Base-by-base conservation (phyloP, 2,888 invertebrate species). In the Lepidochitona cinerea region DNA sequence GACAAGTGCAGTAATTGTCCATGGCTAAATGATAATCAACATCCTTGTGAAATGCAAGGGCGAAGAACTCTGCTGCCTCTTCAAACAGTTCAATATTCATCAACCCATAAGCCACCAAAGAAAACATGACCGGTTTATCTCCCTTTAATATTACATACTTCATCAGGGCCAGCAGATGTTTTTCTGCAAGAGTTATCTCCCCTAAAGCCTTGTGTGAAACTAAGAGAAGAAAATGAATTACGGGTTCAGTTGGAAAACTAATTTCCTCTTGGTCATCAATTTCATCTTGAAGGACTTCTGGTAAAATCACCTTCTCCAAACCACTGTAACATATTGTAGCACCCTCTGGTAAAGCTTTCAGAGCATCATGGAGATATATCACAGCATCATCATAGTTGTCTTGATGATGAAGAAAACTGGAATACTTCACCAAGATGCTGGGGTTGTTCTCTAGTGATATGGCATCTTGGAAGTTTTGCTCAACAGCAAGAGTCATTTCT, bases 381-480 rank as follows among this genome's bases (percentile, higher is more conserved):
- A 88, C 81, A 7, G 89, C 89, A 68, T 87, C 85, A 1, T 85
- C 86, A 75, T 84, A 87, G 70, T 87, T 82, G 26, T 84, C 86
- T 73, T 89, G 90, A 68, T 88, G 87, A 78, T 85, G 88, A 37
- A 89, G 78, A 74, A 86, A 89, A 79, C 87, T 89, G 35, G 88
- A 88, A 78, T 89, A 89, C 71, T 89, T 87, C 14, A 89, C 85
- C 78, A 83, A 84, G 0, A 89, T 85, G 54, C 84, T 83, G 5
- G 84, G 79, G 52, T 85, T 84, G 53, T 81, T 79, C 35, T 87
- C 85, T 36, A 89, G 78, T 37, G 81, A 78, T 23, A 89, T 70
- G 12, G 89, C 89, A 70, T 88, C 85, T 77, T 88, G 83, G 78
- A 88, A 90, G 74, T 87, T 85, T 52, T 84, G 76, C 71, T 89